Percentiles rank a stretch among this genome's conserved stretches.
Evolutionary conservation across 2,888 invertebrate species (phyloP).

Genomic region (Acleris laterana): DNA sequence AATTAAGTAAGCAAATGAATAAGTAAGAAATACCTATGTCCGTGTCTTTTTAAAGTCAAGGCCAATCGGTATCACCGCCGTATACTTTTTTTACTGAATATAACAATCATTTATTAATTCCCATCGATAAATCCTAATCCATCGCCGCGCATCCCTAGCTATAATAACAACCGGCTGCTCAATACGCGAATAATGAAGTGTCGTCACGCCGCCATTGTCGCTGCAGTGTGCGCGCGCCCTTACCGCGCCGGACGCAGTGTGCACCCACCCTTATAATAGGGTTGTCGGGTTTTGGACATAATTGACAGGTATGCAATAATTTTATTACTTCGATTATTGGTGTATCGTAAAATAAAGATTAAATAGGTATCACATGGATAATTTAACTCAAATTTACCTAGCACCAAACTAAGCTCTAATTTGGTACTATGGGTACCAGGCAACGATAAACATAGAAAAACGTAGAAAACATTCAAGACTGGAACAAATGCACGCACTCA

Average conservation of each 20-base stretch:
- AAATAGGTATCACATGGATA: no score
- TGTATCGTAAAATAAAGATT: neutral
- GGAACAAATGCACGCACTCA: no score
- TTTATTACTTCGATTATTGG: neutral
- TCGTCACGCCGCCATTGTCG: slow-evolving; percentile 61
- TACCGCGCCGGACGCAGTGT: slow-evolving; percentile 34
- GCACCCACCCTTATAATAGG: slow-evolving; percentile 8
- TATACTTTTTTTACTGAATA: no score
- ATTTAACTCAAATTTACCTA: no score
- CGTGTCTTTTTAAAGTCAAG: no score
- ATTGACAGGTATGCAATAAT: neutral
- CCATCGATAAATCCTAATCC: neutral
- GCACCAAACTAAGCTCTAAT: no score
- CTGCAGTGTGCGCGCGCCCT: slow-evolving; percentile 51
- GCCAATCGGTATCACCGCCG: no score
- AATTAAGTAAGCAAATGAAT: no score
- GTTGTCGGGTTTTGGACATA: slow-evolving; percentile 6
- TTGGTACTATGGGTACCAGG: no score
- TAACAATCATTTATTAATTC: neutral
- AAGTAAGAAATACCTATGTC: no score
- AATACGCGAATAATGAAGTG: slow-evolving; percentile 78
- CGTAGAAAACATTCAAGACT: no score
- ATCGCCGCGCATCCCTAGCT: slow-evolving; percentile 47
- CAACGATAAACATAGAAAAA: no score
- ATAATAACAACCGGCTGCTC: slow-evolving; percentile 51